Percentiles rank a stretch among this genome's conserved stretches.
Evolutionary conservation across 2,888 invertebrate species (phyloP).

Genomic region (Pristionchus maxplancki): DNA sequence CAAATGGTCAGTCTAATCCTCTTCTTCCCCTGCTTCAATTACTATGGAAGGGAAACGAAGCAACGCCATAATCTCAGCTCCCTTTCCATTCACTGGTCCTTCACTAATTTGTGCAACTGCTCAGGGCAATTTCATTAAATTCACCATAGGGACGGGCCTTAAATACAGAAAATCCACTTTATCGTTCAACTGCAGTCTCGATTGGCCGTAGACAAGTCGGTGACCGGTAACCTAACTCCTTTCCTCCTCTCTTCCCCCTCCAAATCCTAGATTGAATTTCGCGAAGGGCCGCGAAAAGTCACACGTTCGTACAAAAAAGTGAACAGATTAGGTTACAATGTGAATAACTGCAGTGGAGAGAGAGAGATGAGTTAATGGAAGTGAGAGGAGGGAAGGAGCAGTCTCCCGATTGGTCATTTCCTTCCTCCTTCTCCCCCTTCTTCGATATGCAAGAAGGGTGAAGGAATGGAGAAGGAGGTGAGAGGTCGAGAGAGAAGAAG

Average conservation of each 20-base stretch:
- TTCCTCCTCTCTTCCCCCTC: not conserved
- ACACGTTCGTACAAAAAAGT: slow-evolving; percentile 28
- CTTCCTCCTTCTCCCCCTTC: slow-evolving; percentile 11
- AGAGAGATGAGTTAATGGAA: not conserved
- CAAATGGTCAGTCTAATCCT: slow-evolving; percentile 30
- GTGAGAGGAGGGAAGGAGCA: not conserved
- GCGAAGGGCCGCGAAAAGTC: not conserved
- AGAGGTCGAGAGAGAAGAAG: slow-evolving; percentile 19
- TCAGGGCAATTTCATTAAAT: not conserved
- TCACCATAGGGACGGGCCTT: not conserved
- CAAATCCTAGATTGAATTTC: slow-evolving; percentile 2
- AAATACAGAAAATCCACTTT: not conserved
- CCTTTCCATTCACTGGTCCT: not conserved
- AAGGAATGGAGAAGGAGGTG: not conserved
- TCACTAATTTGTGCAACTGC: not conserved
- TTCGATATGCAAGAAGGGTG: not conserved
- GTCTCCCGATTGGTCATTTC: slow-evolving; percentile 18
- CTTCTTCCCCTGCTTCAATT: not conserved
- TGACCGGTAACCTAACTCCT: not conserved
- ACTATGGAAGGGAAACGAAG: not conserved
- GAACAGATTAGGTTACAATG: not conserved
- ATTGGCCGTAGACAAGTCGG: not conserved
- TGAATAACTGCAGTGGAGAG: not conserved
- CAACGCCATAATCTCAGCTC: not conserved
- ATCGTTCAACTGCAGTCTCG: not conserved